Evolutionary conservation across 1,140 invertebrate genomes (phyloP), one percentile per base, ranked within the genome.

Genomic region (Papilio xuthus): DNA sequence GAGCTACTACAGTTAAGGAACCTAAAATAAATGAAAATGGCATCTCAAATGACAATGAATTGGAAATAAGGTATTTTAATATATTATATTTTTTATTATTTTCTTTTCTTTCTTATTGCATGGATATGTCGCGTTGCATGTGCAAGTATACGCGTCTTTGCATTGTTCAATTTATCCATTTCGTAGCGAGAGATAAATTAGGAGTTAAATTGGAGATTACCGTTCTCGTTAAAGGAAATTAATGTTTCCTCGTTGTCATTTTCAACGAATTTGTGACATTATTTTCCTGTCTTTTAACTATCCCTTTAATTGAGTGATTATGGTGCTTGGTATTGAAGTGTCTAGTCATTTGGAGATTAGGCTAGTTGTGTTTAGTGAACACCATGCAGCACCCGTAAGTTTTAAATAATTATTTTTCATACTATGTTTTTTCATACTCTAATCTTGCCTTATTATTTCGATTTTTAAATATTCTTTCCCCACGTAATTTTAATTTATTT

Each of bases 161-260:
- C 76, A 81, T 79, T 80, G 81, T 80, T 78, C 83, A 85, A 84
- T 86, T 88, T 84, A 86, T 82, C 81, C 87, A 87, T 89, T 91
- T 87, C 84, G 78, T 69, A 56, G 83, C 84, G 83, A 84, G 81
- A 80, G 80, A 79, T 79, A 70, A 76, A 82, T 83, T 86, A 83
- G 83, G 79, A 69, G 82, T 85, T 82, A 84, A 88, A 85, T 87
- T 78, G 85, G 82, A 83, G 81, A 85, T 85, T 83, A 79, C 83
- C 77, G 26, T 81, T 71, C 79, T 84, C 83, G 80, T 84, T 84
- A 84, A 80, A 78, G 81, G 79, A 82, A 81, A 86, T 85, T 82
- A 82, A 80, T 77, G 71, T 80, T 83, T 87, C 85, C 86, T 47
- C 74, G 69, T 67, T 79, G 69, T 77, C 53, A 63, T 72, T 77